Conservation (phyloP, 2,797 vertebrate genomes). For the Gobio occitaniae region DNA sequence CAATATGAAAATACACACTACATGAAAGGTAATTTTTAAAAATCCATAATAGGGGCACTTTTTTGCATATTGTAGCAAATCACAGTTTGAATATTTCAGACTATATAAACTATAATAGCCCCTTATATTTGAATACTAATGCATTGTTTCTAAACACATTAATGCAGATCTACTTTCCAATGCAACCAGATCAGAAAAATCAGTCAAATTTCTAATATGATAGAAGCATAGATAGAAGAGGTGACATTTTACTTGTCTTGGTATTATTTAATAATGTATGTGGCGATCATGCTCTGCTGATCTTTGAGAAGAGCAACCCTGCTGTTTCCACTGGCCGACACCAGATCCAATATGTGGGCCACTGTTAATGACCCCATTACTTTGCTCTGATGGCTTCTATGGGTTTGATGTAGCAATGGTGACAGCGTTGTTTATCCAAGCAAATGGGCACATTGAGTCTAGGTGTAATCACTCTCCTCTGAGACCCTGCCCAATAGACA, state of each 20-base stretch:
- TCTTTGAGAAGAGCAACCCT: slow-evolving; percentile 44
- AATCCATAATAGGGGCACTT: no score
- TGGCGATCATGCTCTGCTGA: slow-evolving; percentile 28
- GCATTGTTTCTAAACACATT: not conserved
- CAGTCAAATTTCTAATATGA: not conserved
- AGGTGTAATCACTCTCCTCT: slow-evolving; percentile 46
- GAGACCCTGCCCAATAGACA: slow-evolving; percentile 29
- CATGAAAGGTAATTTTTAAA: no score
- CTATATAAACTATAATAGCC: not conserved
- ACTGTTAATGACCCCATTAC: slow-evolving; percentile 56
- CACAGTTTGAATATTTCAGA: not conserved
- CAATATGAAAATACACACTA: no score
- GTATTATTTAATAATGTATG: slow-evolving; percentile 46
- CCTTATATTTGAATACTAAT: not conserved
- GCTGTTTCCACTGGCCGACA: slow-evolving; percentile 33
- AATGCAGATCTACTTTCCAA: not conserved
- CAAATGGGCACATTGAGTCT: slow-evolving; percentile 45
- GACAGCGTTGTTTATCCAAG: slow-evolving; percentile 58
- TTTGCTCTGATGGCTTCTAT: slow-evolving; percentile 39
- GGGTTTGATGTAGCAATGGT: slow-evolving; percentile 42
- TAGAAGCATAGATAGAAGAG: slow-evolving; percentile 16
- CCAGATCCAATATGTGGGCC: slow-evolving; percentile 35
- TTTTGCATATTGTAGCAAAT: not conserved
- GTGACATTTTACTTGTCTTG: slow-evolving; percentile 17
- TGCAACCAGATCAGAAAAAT: slow-evolving; percentile 3